Evolutionary conservation across 53 echinoderm and acorn worm genomes (phyloP).

Genomic region (Glandiceps talaboti): DNA sequence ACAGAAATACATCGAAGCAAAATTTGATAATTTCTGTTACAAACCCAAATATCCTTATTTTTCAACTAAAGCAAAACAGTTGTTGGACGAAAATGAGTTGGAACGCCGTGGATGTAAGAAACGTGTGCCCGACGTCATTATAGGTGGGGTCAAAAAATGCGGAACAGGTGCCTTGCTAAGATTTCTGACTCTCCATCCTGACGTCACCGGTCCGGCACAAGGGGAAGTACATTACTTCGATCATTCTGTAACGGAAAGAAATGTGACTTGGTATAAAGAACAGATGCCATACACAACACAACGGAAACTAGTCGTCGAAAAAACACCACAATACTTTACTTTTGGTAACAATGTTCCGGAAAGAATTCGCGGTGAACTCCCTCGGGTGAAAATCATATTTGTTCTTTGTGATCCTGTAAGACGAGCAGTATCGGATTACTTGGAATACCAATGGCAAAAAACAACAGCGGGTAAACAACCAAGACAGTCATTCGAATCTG

Average conservation of each 20-base stretch:
- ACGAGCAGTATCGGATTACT: not conserved
- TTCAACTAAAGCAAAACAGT: not conserved
- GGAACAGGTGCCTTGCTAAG: not conserved
- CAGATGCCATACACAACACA: not conserved
- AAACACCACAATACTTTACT: not conserved
- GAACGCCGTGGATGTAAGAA: not conserved
- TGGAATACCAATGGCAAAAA: not conserved
- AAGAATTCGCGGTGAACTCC: not conserved
- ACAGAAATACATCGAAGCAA: not conserved
- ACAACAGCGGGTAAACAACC: not conserved
- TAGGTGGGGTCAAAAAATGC: not conserved
- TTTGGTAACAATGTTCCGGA: not conserved
- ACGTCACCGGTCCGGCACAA: not conserved
- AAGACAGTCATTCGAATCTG: not conserved
- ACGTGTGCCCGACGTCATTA: not conserved
- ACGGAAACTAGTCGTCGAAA: not conserved
- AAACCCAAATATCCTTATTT: not conserved
- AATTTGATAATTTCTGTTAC: not conserved
- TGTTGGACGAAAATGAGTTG: not conserved
- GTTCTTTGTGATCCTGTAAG: not conserved
- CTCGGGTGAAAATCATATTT: not conserved
- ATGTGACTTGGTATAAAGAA: not conserved
- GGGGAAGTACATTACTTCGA: not conserved
- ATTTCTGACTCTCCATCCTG: not conserved
- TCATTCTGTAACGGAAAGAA: not conserved